Evolutionary conservation across 2,113 vertebrate genomes (phyloP), one percentile per base, ranked within the genome.

Genomic region (Tenebrosternarchus preto): DNA sequence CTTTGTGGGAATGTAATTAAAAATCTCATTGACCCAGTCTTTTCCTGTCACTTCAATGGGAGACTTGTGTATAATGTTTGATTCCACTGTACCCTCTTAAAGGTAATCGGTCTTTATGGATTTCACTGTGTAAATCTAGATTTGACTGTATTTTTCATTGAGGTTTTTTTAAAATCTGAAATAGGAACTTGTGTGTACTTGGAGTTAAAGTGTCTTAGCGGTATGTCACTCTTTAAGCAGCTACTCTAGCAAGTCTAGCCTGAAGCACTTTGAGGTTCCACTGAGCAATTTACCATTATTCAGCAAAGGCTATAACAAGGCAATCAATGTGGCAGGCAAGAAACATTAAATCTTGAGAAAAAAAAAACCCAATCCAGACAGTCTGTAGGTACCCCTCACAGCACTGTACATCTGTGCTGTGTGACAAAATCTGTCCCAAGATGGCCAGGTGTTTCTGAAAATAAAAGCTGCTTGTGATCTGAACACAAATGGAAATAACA

Each of bases 1-100:
- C 87, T 88, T 88, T 86, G 87, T 90, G 86, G 76, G 84, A 87
- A 88, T 87, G 88, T 92, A 91, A 92, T 93, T 93, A 91, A 91
- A 85, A 90, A 87, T 90, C 87, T 87, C 87, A 90, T 87, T 90
- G 91, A 91, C 89, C 88, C 89, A 83, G 89, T 88, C 89, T 89
- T 85, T 90, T 87, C 85, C 76, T 22, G 78, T 86, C 79, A 88
- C 80, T 87, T 86, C 80, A 82, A 89, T 87, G 82, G 77, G 86
- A 83, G 83, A 83, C 83, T 88, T 83, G 82, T 72, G 78, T 88
- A 84, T 46, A 77, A 80, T 29, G 59, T 22, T 50, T 63, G 33
- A 78, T 61, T 69, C 77, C 73, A 70, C 25, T 72, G 73, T 79
- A 59, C 17, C 57, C 76, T 82, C 80, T 74, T 74, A 64, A 61